Conservation (phyloP, 2,888 invertebrate species). For the Sesamia inferens region DNA sequence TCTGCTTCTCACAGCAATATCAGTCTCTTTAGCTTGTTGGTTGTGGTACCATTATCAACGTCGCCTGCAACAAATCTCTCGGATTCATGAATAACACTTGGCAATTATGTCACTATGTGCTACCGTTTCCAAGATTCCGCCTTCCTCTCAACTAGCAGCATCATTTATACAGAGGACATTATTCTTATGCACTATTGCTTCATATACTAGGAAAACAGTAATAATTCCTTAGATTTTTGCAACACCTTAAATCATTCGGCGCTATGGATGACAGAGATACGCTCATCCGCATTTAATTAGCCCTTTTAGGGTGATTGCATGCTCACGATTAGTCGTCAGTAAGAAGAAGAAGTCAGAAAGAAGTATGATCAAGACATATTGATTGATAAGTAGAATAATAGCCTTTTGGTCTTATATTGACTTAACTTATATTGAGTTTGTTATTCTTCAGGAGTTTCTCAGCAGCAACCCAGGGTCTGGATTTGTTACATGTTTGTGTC, state of each 20-base stretch:
- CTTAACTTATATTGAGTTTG: not conserved
- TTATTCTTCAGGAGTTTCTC: not conserved
- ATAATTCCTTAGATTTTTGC: conserved; percentile 79
- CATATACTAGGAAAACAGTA: conserved; percentile 69
- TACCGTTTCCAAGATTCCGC: conserved; percentile 53
- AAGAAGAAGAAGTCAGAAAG: no score
- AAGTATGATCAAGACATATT: not conserved
- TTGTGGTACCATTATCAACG: conserved; percentile 18
- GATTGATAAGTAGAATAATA: not conserved
- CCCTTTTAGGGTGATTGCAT: conserved; percentile 63
- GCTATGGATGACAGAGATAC: conserved; percentile 67
- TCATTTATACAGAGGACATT: conserved; percentile 46
- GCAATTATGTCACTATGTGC: conserved; percentile 50
- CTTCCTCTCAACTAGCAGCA: conserved; percentile 34
- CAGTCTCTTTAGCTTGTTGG: not conserved
- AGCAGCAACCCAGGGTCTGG: not conserved
- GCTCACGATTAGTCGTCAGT: conserved; percentile 24
- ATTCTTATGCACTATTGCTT: conserved; percentile 49
- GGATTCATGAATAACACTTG: conserved; percentile 30
- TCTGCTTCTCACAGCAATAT: not conserved
- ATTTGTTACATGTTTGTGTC: not conserved
- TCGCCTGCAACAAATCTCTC: conserved; percentile 35
- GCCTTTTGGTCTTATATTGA: not conserved
- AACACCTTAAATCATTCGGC: conserved; percentile 78
- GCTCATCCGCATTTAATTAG: conserved; percentile 73